Evolutionary conservation across 2,113 vertebrate genomes (phyloP).

Genomic region (Arvicanthis niloticus): DNA sequence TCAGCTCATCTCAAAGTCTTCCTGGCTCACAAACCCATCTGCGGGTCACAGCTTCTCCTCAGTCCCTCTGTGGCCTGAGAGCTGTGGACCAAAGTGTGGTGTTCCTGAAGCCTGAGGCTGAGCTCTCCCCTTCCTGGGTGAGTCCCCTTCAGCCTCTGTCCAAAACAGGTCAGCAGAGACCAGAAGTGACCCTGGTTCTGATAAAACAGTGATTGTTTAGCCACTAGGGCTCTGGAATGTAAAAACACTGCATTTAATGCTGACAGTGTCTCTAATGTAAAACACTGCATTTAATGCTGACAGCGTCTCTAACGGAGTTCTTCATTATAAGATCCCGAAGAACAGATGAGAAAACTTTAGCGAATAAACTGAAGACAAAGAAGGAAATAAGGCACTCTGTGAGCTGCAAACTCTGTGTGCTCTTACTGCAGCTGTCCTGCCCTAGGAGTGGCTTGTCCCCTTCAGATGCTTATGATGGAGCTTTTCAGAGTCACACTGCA

Average conservation of each 20-base stretch:
- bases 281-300: not conserved
- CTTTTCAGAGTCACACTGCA: not conserved
- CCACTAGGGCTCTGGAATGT: not conserved
- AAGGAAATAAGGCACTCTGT: not conserved
- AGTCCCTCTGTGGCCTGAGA: constrained; percentile 91
- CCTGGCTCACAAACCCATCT: constrained; percentile 86
- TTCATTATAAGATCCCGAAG: not conserved
- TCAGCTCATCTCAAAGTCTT: constrained; percentile 84
- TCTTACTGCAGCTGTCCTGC: not conserved
- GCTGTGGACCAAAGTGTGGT: constrained; percentile 91
- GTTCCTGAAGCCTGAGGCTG: constrained; percentile 87
- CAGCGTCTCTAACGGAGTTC: not conserved
- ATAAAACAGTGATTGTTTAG: not conserved
- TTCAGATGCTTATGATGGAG: not conserved
- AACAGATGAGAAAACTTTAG: not conserved
- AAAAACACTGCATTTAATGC: not conserved
- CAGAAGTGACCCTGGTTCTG: not conserved
- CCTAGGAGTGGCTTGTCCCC: not conserved
- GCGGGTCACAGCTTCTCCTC: constrained; percentile 85
- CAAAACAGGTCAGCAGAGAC: not conserved
- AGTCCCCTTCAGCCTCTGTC: constrained; percentile 52
- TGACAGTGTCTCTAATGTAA: not conserved
- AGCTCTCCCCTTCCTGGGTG: constrained; percentile 85
- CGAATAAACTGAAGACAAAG: not conserved
- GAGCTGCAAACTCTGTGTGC: not conserved